These are phyloP conservation scores for Chrysolina oricalcia DNA, from an alignment of 2,888 invertebrate species.

Conservation along the genomic window DNA sequence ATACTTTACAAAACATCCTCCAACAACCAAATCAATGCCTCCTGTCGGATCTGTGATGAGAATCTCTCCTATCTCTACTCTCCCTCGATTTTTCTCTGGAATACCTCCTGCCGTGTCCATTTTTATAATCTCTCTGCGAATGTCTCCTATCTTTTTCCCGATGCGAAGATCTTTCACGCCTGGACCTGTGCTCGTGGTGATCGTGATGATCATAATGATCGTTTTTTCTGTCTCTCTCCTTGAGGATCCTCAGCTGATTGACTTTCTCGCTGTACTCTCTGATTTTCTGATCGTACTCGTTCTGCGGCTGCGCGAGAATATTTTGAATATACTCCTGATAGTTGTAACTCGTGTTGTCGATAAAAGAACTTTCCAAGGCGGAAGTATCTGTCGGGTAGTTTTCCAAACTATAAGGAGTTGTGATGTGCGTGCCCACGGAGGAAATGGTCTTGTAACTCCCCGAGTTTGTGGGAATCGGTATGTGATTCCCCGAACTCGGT, in stretches of 20 bases:
- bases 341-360: slow-evolving; percentile 3
- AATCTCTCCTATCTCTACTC: slow-evolving; percentile 33
- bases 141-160: slow-evolving; percentile 28
- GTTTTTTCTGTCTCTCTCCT: slow-evolving; percentile 9
- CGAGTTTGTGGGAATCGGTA: background rate
- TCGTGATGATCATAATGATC: slow-evolving; percentile 4
- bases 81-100: slow-evolving; percentile 20
- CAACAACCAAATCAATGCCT: slow-evolving; percentile 37
- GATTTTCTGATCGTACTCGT: slow-evolving; percentile 12
- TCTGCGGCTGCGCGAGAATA: background rate
- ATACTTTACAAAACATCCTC: slow-evolving; percentile 33
- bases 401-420: background rate
- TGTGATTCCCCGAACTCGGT: background rate
- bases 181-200: background rate
- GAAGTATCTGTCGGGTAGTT: background rate
- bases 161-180: background rate
- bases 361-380: slow-evolving; percentile 1
- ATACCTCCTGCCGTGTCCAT: slow-evolving; percentile 24
- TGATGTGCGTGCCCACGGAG: background rate
- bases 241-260: background rate
- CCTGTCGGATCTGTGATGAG: slow-evolving; percentile 39
- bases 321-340: slow-evolving; percentile 16
- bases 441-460: background rate
- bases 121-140: slow-evolving; percentile 32
- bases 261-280: slow-evolving; percentile 19